Conservation (phyloP, 2,113 vertebrate genomes). For the Gobius niger region DNA sequence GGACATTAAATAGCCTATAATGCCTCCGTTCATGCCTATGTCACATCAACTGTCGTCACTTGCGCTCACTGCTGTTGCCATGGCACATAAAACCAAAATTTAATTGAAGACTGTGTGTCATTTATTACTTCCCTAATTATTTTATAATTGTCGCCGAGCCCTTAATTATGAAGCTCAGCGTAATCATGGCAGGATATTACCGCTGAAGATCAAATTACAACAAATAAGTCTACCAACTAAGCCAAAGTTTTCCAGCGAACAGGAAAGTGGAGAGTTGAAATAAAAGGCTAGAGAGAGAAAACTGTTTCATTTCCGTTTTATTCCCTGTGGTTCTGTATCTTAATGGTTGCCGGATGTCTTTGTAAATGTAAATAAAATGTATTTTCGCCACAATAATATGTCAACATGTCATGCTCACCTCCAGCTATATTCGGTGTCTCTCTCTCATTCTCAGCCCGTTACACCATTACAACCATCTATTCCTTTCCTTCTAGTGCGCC, state of each 20-base stretch:
- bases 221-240: neutral
- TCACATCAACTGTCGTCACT: slow-evolving; percentile 21
- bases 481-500: too few relatives aligned
- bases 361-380: too few relatives aligned
- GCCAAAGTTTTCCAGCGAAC: neutral
- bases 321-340: too few relatives aligned
- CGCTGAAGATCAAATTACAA: slow-evolving; percentile 5
- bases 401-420: too few relatives aligned
- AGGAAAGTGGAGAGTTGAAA: neutral
- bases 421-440: too few relatives aligned
- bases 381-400: too few relatives aligned
- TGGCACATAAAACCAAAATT: slow-evolving; percentile 39
- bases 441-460: too few relatives aligned
- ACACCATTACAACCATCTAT: neutral
- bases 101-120: slow-evolving; percentile 41
- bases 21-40: slow-evolving; percentile 19
- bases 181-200: slow-evolving; percentile 60
- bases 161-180: slow-evolving; percentile 43
- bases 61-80: slow-evolving; percentile 25
- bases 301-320: neutral
- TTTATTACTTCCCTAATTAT: slow-evolving; percentile 55
- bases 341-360: too few relatives aligned
- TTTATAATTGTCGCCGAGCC: slow-evolving; percentile 35
- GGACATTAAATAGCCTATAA: slow-evolving; percentile 41
- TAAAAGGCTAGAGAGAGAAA: neutral